Base-by-base conservation (phyloP, 1,140 invertebrate species). In the Drosophila athabasca region DNA sequence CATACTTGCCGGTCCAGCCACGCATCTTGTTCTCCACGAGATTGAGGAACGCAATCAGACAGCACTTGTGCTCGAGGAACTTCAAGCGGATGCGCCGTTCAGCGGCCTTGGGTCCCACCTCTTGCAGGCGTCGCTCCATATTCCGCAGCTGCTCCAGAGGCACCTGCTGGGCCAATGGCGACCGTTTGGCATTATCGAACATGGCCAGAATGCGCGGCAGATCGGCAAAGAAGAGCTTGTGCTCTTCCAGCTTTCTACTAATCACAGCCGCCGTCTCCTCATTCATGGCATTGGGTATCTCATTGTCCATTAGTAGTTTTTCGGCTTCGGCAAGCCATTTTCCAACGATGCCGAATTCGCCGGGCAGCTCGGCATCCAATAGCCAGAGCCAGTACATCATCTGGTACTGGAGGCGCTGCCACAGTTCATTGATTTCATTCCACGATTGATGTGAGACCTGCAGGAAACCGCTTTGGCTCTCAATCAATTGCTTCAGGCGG, bases 51-150 rank as follows among this genome's bases (percentile, higher is more conserved):
- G 97, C 97, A 71, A 98, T 95, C 66, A 98, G 94, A 92, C 97
- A 98, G 92, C 96, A 97, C 93, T 97, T 97, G 91, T 98, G 97
- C 92, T 98, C 97, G 52, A 98, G 93, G 93, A 96, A 98, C 91
- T 97, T 97, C 75, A 98, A 93, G 89, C 94, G 94, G 11, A 97
- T 95, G 89, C 96, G 94, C 71, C 96, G 94, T 79, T 96, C 95
- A 11, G 95, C 94, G 9, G 96, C 96, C 76, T 94, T 94, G 54
- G 93, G 93, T 75, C 94, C 95, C 41, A 97, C 93, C 13, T 94
- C 94, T 43, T 95, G 94, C 22, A 98, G 92, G 81, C 97, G 94
- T 22, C 93, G 92, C 65, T 94, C 94, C 94, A 98, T 95, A 87
- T 95, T 95, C 64, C 96, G 94, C 49, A 98, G 88, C 90, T 98